Base-by-base conservation (phyloP, 2,113 vertebrate genomes). In the Hystrix cristata region DNA sequence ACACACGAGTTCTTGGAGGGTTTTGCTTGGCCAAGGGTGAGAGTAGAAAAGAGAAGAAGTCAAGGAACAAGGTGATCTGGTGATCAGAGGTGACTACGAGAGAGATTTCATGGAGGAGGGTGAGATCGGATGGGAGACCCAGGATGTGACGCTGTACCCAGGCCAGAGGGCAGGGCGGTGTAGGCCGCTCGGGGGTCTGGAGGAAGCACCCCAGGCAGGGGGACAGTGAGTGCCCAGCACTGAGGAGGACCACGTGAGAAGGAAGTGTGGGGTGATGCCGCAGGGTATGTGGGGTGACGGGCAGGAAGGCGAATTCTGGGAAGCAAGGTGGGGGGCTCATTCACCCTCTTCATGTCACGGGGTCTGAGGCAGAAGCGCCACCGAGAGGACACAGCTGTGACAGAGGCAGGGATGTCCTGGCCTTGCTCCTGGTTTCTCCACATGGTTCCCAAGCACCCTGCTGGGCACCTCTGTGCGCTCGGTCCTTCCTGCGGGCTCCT, bases 31-130 rank as follows among this genome's bases (percentile, higher is more conserved):
- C 64, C 4, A 19, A 76, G 14, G 29, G 23, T 57, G 82, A 71
- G 2, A 11, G 25, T 2, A 46, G 80, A 38, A 81, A 48, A 48
- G 18, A 25, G 25, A 31, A 88, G 46, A 12, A 16, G 14, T 31
- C 71, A 55, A 57, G 16, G 5, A 55, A 62, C 7, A 29, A 53
- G 76, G 67, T 27, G 13, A 4, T n/a, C 4, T 29, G 8, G 48
- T 13, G 23, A 5, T 2, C 5, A 3, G 27, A 11, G 13, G 18
- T 1, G 1, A 1, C 59, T 62, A 6, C 65, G 55, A 2, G 1
- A 29, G 27, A 3, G 62, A 43, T 8, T 15, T 9, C 4, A 0
- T 4, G 14, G 57, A 21, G 57, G 46, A 27, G 4, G 10, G 48
- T 48, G 7, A 2, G 1, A 59, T 43, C 12, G 3, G 43, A 14